A percentile compares a stretch with the other conserved stretches of the same genome.
phyloP scores from a whole-genome alignment of 2,797 vertebrate genomes.

The Chloroceryle amazona region DNA sequence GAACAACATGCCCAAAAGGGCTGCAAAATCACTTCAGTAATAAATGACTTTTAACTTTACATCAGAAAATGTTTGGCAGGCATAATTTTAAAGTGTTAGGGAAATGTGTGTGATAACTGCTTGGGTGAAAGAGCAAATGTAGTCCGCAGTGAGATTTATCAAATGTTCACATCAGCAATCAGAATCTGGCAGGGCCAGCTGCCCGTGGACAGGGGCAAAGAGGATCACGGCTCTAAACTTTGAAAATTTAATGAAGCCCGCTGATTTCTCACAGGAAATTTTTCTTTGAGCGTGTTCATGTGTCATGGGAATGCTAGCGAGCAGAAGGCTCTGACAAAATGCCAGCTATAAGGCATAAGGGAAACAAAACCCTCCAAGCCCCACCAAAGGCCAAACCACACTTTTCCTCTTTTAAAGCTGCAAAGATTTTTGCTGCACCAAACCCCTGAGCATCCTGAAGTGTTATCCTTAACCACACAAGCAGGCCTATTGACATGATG shows the following conservation, averaged over 20 bases:
- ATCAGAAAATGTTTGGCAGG: conserved; percentile 74
- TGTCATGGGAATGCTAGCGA: conserved; percentile 19
- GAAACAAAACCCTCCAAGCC: conserved; percentile 12
- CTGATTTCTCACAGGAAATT: conserved; percentile 54
- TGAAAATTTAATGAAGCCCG: conserved; percentile 62
- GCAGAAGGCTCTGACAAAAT: conserved; percentile 61
- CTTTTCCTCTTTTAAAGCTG: neutral
- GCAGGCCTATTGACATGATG: neutral
- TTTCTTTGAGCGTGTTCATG: conserved; percentile 11
- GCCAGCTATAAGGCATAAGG: conserved; percentile 28
- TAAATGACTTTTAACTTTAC: conserved; percentile 69
- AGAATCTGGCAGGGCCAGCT: conserved; percentile 40
- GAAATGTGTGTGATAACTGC: conserved; percentile 60
- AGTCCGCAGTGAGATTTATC: conserved; percentile 60
- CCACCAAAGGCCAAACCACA: conserved; percentile 22
- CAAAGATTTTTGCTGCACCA: neutral
- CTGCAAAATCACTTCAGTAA: conserved; percentile 69
- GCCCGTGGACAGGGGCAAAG: neutral
- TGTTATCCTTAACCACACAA: neutral
- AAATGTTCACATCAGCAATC: conserved; percentile 56
- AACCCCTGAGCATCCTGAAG: neutral
- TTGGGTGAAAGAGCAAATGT: conserved; percentile 64
- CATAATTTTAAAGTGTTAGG: conserved; percentile 72
- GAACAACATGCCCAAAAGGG: conserved; percentile 51
- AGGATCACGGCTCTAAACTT: conserved; percentile 55